These are phyloP conservation scores for Candidula unifasciata DNA, from an alignment of 2,888 invertebrate genomes.

Conservation along the genomic window DNA sequence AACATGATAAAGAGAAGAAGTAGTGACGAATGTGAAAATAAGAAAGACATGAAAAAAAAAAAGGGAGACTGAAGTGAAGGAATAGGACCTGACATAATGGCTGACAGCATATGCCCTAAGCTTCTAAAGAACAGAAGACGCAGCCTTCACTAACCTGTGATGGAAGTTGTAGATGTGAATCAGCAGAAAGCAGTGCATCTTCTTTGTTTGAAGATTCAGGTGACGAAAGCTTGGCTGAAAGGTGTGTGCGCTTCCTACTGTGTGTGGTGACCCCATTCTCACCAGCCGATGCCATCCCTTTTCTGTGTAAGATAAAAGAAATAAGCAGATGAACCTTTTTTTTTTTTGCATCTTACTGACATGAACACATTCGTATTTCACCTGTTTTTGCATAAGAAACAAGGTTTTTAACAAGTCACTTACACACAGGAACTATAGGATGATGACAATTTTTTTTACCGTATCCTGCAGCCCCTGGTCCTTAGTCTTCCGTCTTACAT, in stretches of 20 bases:
- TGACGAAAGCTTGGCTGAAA: background rate
- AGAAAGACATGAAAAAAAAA: too few relatives aligned
- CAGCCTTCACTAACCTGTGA: constrained; percentile 13
- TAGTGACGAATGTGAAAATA: too few relatives aligned
- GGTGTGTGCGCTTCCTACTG: constrained; percentile 32
- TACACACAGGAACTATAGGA: too few relatives aligned
- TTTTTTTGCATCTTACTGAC: background rate
- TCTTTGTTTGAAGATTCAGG: background rate
- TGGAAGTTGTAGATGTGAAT: background rate
- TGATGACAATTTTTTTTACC: too few relatives aligned
- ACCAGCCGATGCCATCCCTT: constrained; percentile 37
- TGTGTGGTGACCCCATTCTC: constrained; percentile 13
- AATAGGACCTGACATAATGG: too few relatives aligned
- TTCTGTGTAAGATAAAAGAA: constrained; percentile 2
- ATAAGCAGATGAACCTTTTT: background rate
- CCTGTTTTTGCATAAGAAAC: too few relatives aligned
- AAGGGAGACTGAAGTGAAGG: too few relatives aligned
- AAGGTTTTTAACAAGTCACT: too few relatives aligned
- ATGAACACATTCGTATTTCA: background rate
- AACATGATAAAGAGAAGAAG: too few relatives aligned
- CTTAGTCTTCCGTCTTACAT: too few relatives aligned
- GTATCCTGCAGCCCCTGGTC: too few relatives aligned
- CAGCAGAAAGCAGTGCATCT: background rate
- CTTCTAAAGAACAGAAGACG: background rate
- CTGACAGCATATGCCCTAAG: too few relatives aligned